phyloP scores from a whole-genome alignment of 2,113 vertebrate genomes.

The Tauraco erythrolophus region DNA sequence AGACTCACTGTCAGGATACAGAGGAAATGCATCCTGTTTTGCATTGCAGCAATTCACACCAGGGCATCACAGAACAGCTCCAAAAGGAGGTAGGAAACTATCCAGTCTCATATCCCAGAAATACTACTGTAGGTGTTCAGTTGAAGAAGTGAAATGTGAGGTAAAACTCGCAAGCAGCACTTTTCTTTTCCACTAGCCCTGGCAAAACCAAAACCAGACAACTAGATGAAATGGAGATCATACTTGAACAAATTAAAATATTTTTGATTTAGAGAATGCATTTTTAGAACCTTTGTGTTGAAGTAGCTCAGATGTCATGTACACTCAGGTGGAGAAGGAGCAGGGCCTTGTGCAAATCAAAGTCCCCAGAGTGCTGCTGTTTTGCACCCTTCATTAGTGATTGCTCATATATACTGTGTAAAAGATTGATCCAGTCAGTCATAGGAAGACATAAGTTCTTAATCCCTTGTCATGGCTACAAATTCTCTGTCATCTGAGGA shows the following conservation, averaged over 20 bases:
- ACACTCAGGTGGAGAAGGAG: neutral
- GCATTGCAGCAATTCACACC: neutral
- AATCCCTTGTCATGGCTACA: neutral
- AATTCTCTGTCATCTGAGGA: neutral
- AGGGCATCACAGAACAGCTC: neutral
- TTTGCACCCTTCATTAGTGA: neutral
- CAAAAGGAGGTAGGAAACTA: neutral
- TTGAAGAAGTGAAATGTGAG: neutral
- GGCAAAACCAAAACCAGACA: neutral
- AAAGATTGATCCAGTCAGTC: neutral
- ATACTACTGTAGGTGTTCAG: neutral
- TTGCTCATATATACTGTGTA: neutral
- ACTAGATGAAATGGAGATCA: neutral
- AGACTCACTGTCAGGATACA: neutral
- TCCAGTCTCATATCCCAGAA: neutral
- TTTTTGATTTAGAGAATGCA: neutral
- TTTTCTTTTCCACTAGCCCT: neutral
- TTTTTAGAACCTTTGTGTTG: neutral
- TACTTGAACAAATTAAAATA: neutral
- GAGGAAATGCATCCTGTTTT: neutral
- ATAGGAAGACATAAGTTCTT: neutral
- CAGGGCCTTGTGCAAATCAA: neutral
- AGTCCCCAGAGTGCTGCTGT: neutral
- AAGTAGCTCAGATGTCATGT: neutral
- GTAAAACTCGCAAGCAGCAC: neutral